These are phyloP conservation scores for Chrysomela aeneicollis DNA, from an alignment of 2,888 invertebrate genomes.

Conservation along the genomic window DNA sequence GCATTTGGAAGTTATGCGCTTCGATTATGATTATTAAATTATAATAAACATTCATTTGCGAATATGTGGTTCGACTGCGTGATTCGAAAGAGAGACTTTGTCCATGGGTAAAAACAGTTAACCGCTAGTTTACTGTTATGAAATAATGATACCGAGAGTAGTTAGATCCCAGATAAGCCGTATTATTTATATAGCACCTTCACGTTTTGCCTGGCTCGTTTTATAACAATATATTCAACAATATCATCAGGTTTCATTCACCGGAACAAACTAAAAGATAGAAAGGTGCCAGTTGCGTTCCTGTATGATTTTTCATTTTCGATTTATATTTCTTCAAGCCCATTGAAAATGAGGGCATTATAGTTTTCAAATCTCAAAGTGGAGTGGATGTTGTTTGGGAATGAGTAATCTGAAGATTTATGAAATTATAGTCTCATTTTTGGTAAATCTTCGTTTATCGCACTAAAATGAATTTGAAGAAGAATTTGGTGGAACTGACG, in stretches of 20 bases:
- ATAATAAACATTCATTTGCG: slow-evolving; percentile 17
- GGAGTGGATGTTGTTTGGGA: too few relatives aligned
- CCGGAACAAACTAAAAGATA: too few relatives aligned
- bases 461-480: too few relatives aligned
- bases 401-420: too few relatives aligned
- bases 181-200: slow-evolving; percentile 18
- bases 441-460: too few relatives aligned
- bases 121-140: slow-evolving; percentile 19
- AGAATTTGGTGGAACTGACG: too few relatives aligned
- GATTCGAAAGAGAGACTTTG: slow-evolving; percentile 4
- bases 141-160: slow-evolving; percentile 19
- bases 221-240: background rate
- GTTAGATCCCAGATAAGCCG: slow-evolving; percentile 14
- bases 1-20: slow-evolving; percentile 23
- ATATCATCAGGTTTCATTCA: background rate
- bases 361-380: too few relatives aligned
- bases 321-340: too few relatives aligned
- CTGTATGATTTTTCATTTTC: too few relatives aligned
- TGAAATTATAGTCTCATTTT: too few relatives aligned
- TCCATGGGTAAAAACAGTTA: slow-evolving; percentile 10
- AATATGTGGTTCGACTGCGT: slow-evolving; percentile 14
- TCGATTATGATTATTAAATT: slow-evolving; percentile 19
- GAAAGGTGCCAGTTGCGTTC: too few relatives aligned
- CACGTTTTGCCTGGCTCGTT: background rate
- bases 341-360: too few relatives aligned